Base-by-base conservation (phyloP, 1,140 invertebrate genomes). In the Drosophila persimilis region DNA sequence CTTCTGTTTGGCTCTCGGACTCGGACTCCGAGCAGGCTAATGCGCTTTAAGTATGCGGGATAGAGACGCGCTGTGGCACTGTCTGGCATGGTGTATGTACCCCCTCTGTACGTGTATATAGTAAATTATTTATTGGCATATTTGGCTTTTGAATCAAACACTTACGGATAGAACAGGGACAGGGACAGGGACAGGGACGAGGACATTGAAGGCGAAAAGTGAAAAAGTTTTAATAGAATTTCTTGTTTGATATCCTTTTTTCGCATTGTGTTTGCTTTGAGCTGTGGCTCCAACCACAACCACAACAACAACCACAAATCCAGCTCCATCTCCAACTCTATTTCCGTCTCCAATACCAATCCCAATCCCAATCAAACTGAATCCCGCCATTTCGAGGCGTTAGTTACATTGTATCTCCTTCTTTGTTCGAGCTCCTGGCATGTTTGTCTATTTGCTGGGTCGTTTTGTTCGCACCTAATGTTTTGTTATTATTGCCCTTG, bases 91-190 rank as follows among this genome's bases (percentile, higher is more conserved):
- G 8, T 35, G 31, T 35, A 2, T 11, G 31, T 35, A 48, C 22
- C n/a, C 24, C 2, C 13, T 17, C 17, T 43, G n/a, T 51, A 51
- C 20, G 47, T 50, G 53, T 50, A 31, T 39, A 39, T 39, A 73
- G 70, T 80, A 85, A 80, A 86, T 86, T 86, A 85, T 85, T 86
- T 85, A 86, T 85, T 86, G 81, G 81, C 61, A 81, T 86, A 80
- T 81, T 86, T 73, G 73, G 64, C 69, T 86, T 74, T 80, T 69
- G 56, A 80, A 85, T 77, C 60, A 69, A 73, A 69, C 65, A 69
- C 50, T 56, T 64, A 41, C 58, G 44, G 15, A 20, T 52, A 56
- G 48, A 73, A 48, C 47, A 69, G 35, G 41, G 26, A 44, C 35
- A 39, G 35, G 35, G 35, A n/a, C 46, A 39, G 35, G 35, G 9